Conservation (phyloP, 1,140 invertebrate genomes). For the Capitella teleta region DNA sequence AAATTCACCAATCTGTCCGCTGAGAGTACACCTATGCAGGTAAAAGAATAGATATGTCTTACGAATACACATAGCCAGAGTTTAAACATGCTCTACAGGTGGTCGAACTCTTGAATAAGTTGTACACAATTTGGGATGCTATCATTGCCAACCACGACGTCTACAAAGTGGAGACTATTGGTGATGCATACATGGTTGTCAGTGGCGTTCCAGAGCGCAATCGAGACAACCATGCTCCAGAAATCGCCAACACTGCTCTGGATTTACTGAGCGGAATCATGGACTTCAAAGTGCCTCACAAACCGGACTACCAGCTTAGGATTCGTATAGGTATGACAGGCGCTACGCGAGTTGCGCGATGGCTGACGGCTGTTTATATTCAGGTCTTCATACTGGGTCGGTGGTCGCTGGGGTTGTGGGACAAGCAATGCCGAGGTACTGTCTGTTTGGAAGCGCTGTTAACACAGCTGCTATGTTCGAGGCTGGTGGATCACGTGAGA, state of each 20-base stretch:
- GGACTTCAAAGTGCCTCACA: constrained; percentile 69
- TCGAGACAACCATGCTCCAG: constrained; percentile 60
- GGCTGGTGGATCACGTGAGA: constrained; percentile 6
- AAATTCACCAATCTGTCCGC: constrained; percentile 86
- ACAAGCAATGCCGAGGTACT: constrained; percentile 83
- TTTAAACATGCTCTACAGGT: constrained; percentile 51
- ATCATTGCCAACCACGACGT: constrained; percentile 95
- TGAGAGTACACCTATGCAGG: constrained; percentile 26
- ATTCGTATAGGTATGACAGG: background rate
- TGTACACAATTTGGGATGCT: constrained; percentile 92
- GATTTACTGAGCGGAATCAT: constrained; percentile 75
- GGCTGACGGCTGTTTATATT: background rate
- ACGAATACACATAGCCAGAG: background rate
- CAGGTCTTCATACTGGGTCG: constrained; percentile 37
- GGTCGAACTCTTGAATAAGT: constrained; percentile 87
- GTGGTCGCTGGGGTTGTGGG: constrained; percentile 82
- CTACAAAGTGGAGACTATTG: constrained; percentile 59
- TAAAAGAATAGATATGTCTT: background rate
- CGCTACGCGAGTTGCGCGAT: background rate
- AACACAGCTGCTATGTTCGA: constrained; percentile 83
- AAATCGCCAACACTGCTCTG: constrained; percentile 80
- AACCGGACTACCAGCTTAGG: constrained; percentile 1
- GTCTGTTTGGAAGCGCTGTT: constrained; percentile 49
- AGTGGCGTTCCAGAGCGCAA: constrained; percentile 48
- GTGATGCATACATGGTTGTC: constrained; percentile 36